These are phyloP conservation scores for Poecile montanus DNA, from an alignment of 2,797 vertebrate genomes.

Conservation along the genomic window DNA sequence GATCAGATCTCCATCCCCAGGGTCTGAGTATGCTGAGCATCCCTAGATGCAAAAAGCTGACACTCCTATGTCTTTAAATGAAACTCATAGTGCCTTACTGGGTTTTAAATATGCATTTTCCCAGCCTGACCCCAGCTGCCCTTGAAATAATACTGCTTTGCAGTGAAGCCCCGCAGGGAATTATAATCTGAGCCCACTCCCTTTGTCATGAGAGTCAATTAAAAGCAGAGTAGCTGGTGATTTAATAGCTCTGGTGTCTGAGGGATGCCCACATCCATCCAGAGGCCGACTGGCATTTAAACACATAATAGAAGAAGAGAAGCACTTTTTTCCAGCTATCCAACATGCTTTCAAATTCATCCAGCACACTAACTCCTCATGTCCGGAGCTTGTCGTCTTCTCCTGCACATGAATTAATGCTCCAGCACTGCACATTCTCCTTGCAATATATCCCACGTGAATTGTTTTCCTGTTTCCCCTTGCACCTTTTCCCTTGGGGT, in stretches of 20 bases:
- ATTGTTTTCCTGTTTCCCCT: background rate
- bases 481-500: background rate
- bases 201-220: slow-evolving; percentile 62
- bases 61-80: background rate
- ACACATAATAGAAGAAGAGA: background rate
- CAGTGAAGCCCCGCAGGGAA: background rate
- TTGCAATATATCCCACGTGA: fast-evolving
- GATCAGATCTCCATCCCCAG: background rate
- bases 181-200: background rate
- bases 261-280: background rate
- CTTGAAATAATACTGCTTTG: slow-evolving; percentile 24
- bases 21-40: background rate
- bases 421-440: background rate
- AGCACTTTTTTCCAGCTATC: background rate
- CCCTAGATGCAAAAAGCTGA: background rate
- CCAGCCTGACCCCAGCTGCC: slow-evolving; percentile 9
- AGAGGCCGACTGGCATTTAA: background rate
- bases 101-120: slow-evolving; percentile 4
- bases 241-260: slow-evolving; percentile 35
- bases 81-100: background rate
- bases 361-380: background rate
- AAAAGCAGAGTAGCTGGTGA: slow-evolving; percentile 39
- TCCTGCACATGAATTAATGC: background rate
- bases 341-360: background rate
- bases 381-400: background rate